These are phyloP conservation scores for mouse (Mus musculus) DNA, from an alignment of 2,113 vertebrate genomes.

Conservation along the genomic window GRCm39 chr9:56177501-56178000, in stretches of 20 bases:
- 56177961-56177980: slow-evolving; percentile 49
- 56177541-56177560: background rate
- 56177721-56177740: background rate
- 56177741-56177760: background rate
- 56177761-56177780: slow-evolving; percentile 18
- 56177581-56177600: slow-evolving; percentile 9
- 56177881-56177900: slow-evolving; percentile 19
- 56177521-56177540: slow-evolving; percentile 13
- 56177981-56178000: background rate
- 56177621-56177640: slow-evolving; percentile 32
- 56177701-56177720: slow-evolving; percentile 21
- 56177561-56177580: slow-evolving; percentile 9
- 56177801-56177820: background rate
- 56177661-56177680: background rate
- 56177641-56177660: background rate
- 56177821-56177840: slow-evolving; percentile 2
- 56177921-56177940: slow-evolving; percentile 41
- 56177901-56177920: slow-evolving; percentile 48
- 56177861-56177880: slow-evolving; percentile 45
- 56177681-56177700: background rate
- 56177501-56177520: background rate
- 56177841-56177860: background rate
- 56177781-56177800: background rate
- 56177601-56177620: background rate
- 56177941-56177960: slow-evolving; percentile 46